Base-by-base conservation (phyloP, 2,888 invertebrate species). In the Limnephilus lunatus region DNA sequence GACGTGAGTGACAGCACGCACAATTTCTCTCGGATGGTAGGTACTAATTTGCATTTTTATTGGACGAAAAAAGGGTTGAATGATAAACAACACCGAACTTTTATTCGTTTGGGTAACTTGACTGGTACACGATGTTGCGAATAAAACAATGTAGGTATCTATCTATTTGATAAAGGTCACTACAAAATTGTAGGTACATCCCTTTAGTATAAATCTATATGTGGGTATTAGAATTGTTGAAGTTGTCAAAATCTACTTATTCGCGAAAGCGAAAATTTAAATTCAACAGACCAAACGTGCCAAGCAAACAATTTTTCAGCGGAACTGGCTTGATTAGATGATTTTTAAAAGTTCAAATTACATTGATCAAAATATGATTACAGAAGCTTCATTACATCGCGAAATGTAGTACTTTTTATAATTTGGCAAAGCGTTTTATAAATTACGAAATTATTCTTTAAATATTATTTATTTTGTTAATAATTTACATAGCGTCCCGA, bases 1-100 rank as follows among this genome's bases (percentile, higher is more conserved):
- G 44, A 44, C 44, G 44, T n/a, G 86, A 86, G 86, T 44, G 86
- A 48, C n/a, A 86, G n/a, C 86, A 44, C 35, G 25, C 68, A 25
- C 68, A 68, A 25, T 68, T 25, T 68, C 68, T 2, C 68, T 68
- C 68, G 68, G 68, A 68, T n/a, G 68, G 68, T 25, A 68, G 68
- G 68, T 25, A 68, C 68, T 68, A n/a, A 68, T 68, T 68, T 68
- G 68, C 68, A 68, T 68, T 68, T 68, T 68, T 68, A 68, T 68
- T 68, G 68, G 25, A 68, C n/a, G 25, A 68, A 68, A 68, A 68
- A 68, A 68, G 68, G 68, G 68, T 68, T 68, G 25, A 68, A 68
- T 68, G 68, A 25, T 68, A 68, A 68, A 68, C 19, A 4, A 68
- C 68, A 25, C 14, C 68, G 68, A 68, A 25, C 53, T 68, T 68